These are phyloP conservation scores for Sitta europaea DNA, from an alignment of 2,113 vertebrate species.

Conservation along the genomic window DNA sequence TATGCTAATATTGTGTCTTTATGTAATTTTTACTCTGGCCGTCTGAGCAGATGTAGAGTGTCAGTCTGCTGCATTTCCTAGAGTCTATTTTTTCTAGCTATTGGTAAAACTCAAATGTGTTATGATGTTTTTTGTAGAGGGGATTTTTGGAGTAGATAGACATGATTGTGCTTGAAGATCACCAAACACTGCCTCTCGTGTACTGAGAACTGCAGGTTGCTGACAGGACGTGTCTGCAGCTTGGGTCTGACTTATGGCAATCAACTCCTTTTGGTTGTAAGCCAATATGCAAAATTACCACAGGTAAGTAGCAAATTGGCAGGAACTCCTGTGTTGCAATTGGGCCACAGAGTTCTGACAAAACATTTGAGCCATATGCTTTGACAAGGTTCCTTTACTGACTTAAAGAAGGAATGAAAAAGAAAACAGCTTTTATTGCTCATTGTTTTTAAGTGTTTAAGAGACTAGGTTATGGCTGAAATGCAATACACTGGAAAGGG, in stretches of 20 bases:
- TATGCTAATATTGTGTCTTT: background rate
- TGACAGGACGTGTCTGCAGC: background rate
- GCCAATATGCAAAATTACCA: background rate
- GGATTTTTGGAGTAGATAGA: background rate
- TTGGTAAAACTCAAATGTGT: background rate
- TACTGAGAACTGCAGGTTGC: background rate
- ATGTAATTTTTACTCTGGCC: background rate
- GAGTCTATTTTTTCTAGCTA: background rate
- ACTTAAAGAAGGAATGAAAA: background rate
- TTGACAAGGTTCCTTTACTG: background rate
- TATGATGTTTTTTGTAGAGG: background rate
- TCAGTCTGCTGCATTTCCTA: background rate
- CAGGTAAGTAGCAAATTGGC: background rate
- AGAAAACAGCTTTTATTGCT: background rate
- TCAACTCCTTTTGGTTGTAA: background rate
- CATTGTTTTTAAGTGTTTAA: background rate
- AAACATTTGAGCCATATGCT: background rate
- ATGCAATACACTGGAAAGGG: background rate
- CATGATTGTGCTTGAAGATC: background rate
- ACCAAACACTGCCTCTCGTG: background rate
- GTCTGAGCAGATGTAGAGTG: background rate
- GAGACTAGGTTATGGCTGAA: background rate
- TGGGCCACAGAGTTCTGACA: background rate
- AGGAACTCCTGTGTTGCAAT: background rate
- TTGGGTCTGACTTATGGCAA: background rate